Evolutionary conservation across 2,113 vertebrate genomes (phyloP).

Genomic region (Bubo scandiacus): DNA sequence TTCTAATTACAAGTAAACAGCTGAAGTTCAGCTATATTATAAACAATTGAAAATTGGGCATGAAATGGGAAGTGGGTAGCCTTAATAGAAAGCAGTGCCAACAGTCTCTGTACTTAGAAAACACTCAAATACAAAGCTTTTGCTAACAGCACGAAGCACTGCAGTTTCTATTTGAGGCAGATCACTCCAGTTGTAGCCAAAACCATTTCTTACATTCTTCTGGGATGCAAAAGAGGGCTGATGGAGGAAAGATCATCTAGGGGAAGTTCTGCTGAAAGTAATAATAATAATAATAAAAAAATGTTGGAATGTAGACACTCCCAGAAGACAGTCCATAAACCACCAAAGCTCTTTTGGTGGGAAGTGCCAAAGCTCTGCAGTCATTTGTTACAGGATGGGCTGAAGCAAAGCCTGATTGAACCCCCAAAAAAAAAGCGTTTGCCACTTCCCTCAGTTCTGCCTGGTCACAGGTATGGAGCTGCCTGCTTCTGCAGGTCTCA

Average conservation of each 20-base stretch:
- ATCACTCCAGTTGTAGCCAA: background rate
- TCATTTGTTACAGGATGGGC: background rate
- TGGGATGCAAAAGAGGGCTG: background rate
- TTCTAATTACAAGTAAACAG: background rate
- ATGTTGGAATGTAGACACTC: background rate
- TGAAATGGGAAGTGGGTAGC: background rate
- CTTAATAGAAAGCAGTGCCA: background rate
- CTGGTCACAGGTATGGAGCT: background rate
- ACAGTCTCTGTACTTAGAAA: background rate
- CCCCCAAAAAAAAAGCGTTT: background rate
- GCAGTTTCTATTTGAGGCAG: background rate
- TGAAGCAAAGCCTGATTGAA: background rate
- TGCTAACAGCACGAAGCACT: background rate
- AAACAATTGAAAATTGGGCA: background rate
- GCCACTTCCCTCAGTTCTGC: background rate
- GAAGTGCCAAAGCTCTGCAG: background rate
- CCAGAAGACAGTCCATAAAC: background rate
- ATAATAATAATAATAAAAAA: background rate
- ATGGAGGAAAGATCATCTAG: background rate
- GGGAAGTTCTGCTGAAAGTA: background rate
- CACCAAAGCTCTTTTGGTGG: background rate
- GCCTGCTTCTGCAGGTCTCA: background rate
- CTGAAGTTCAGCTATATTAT: background rate
- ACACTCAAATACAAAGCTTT: background rate
- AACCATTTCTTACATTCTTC: background rate